A percentile compares a stretch with the other conserved stretches of the same genome.
Conservation (phyloP, 2,797 vertebrate species). For the Nothura maculosa region DNA sequence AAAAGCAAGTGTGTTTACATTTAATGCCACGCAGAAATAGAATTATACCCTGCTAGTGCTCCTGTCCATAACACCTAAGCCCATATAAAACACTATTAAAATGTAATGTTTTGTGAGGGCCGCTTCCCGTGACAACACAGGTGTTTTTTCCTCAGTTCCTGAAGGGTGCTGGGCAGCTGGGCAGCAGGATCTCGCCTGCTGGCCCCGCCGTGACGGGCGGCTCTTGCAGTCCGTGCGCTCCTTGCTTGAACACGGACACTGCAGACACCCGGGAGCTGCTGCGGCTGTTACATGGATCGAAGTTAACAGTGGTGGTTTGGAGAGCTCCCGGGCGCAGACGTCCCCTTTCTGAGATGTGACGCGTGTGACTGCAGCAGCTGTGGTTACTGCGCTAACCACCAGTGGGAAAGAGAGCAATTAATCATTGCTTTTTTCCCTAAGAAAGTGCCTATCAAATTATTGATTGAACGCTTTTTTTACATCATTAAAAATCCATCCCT, state of each 20-base stretch:
- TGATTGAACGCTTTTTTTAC: background rate
- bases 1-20: background rate
- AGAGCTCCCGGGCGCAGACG: background rate
- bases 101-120: background rate
- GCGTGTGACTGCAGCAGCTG: background rate
- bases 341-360: background rate
- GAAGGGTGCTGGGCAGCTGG: background rate
- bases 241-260: background rate
- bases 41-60: background rate
- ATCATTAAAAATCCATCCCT: background rate
- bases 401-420: background rate
- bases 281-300: background rate
- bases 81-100: background rate
- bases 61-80: background rate
- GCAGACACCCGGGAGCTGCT: background rate
- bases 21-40: background rate
- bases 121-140: background rate
- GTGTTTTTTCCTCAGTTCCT: background rate
- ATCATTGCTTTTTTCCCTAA: background rate
- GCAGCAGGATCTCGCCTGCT: background rate
- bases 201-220: background rate
- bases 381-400: background rate
- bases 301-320: background rate
- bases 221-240: fast-evolving
- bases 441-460: background rate